A percentile compares a stretch with the other conserved stretches of the same genome.
phyloP scores from a whole-genome alignment of 2,797 vertebrate species.

The Sciurus carolinensis region DNA sequence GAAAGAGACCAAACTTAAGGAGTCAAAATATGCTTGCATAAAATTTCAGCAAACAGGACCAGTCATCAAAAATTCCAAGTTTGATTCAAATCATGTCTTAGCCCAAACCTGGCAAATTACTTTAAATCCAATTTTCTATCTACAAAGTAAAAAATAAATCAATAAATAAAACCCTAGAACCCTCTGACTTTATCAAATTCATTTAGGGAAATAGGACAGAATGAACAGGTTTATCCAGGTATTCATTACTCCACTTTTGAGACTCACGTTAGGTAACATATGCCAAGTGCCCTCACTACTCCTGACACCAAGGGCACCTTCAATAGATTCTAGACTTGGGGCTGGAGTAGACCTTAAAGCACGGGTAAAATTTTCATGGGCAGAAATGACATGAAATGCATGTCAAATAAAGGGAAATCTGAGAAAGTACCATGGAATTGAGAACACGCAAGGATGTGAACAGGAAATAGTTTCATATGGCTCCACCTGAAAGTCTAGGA shows the following conservation, averaged over 20 bases:
- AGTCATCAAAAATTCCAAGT: not conserved
- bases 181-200: not conserved
- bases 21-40: not conserved
- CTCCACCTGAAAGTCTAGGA: not conserved
- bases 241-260: not conserved
- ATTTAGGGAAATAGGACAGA: not conserved
- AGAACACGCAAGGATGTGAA: not conserved
- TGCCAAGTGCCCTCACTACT: not conserved
- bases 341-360: not conserved
- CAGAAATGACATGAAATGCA: not conserved
- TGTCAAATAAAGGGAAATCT: not conserved
- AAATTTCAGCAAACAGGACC: not conserved
- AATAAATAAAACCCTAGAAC: not conserved
- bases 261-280: not conserved
- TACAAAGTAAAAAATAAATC: not conserved
- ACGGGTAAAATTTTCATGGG: not conserved
- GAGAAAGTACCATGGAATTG: not conserved
- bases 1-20: not conserved
- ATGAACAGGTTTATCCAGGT: constrained; percentile 21
- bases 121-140: not conserved
- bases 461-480: not conserved
- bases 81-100: not conserved
- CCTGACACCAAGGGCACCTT: not conserved
- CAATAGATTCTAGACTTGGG: not conserved
- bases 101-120: not conserved